Conservation (phyloP, 1,140 invertebrate species). For the Sipha flava region DNA sequence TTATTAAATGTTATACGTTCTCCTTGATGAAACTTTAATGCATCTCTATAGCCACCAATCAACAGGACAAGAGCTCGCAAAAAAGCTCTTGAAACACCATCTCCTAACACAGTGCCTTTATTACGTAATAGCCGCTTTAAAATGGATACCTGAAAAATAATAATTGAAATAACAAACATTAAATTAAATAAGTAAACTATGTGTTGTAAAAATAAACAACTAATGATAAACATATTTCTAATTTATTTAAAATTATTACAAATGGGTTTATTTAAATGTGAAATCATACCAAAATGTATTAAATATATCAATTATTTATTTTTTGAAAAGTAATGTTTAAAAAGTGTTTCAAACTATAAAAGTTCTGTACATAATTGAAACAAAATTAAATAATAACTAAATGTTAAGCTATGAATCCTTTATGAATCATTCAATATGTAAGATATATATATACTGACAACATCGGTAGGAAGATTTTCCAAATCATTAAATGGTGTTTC, state of each 20-base stretch:
- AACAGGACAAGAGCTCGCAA: conserved; percentile 78
- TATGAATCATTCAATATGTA: neutral
- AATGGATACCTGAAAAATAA: conserved; percentile 50
- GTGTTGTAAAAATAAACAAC: neutral
- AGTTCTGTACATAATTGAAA: too few species aligned
- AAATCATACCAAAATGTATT: too few species aligned
- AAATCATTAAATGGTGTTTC: conserved; percentile 81
- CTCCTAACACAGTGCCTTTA: conserved; percentile 63
- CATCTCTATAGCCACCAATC: conserved; percentile 89
- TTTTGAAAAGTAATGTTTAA: too few species aligned
- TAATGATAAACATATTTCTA: neutral
- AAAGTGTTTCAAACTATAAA: too few species aligned
- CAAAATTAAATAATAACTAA: neutral
- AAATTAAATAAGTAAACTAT: too few species aligned
- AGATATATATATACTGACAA: conserved; percentile 49
- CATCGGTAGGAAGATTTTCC: conserved; percentile 70
- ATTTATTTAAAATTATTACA: too few species aligned
- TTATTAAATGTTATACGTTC: conserved; percentile 76
- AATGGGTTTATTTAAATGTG: too few species aligned
- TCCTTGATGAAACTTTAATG: conserved; percentile 68
- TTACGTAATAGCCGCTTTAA: conserved; percentile 64
- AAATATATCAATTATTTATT: too few species aligned
- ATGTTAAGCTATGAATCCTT: neutral
- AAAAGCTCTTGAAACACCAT: conserved; percentile 84
- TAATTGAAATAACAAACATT: too few species aligned